Evolutionary conservation across 2,797 vertebrate genomes (phyloP).

Genomic region (Amblyopsis hoosieri): DNA sequence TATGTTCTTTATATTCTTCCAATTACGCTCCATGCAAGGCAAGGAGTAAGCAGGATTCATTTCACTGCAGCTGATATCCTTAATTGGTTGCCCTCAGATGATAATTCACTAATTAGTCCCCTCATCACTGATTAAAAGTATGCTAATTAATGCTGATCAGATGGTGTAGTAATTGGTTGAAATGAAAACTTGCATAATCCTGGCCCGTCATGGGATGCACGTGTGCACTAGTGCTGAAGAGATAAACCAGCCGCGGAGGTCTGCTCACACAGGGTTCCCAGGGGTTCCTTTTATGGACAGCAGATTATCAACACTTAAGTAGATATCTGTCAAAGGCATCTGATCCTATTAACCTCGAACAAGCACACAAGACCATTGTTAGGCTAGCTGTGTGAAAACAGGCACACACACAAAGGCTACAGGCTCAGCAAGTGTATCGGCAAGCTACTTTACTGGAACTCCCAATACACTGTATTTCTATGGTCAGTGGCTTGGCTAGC

Average conservation of each 20-base stretch:
- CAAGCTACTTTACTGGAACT: constrained; percentile 33
- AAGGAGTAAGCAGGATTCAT: no score
- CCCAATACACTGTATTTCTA: constrained; percentile 33
- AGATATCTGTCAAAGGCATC: constrained; percentile 46
- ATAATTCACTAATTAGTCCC: no score
- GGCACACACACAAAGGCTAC: constrained; percentile 19
- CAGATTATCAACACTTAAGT: constrained; percentile 55
- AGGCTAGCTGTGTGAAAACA: constrained; percentile 23
- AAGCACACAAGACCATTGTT: constrained; percentile 48
- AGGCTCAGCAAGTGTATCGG: neutral
- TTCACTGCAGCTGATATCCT: no score
- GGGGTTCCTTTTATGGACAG: constrained; percentile 31
- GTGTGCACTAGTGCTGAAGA: neutral
- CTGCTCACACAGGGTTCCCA: constrained; percentile 8
- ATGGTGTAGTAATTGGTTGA: no score
- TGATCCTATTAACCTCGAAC: constrained; percentile 68
- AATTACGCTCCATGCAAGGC: no score
- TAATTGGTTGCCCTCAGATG: no score
- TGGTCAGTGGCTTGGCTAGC: constrained; percentile 20
- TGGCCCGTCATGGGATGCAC: no score
- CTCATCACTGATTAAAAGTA: no score
- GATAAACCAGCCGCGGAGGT: neutral
- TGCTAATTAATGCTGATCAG: no score
- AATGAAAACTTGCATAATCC: no score
- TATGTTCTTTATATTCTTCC: no score